Conservation (phyloP, 2,113 vertebrate genomes). For the Calcarius ornatus region DNA sequence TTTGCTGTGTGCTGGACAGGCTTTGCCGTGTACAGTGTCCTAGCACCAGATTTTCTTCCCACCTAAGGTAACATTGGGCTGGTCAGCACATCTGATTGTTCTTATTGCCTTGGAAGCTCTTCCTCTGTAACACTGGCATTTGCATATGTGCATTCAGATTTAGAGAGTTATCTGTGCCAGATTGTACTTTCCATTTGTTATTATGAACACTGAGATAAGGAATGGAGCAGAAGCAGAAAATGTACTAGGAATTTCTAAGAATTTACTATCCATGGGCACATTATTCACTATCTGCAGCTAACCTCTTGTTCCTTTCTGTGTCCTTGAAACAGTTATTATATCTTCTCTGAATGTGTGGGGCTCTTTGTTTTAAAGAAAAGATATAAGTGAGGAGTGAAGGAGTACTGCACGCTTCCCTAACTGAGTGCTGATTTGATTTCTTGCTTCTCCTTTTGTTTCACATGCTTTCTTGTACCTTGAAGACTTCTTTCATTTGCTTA, state of each 20-base stretch:
- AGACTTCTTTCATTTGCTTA: not conserved
- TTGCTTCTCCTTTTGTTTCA: not conserved
- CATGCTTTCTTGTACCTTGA: not conserved
- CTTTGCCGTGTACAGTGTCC: rapidly evolving
- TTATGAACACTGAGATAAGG: conserved; percentile 10
- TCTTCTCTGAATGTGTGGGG: conserved; percentile 40
- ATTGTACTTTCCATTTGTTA: conserved; percentile 2
- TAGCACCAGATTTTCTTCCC: not conserved
- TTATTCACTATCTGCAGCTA: conserved; percentile 36
- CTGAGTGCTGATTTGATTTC: not conserved
- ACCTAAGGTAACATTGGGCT: not conserved
- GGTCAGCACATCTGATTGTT: not conserved
- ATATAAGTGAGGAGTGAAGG: conserved; percentile 36
- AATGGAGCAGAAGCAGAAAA: not conserved
- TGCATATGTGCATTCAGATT: not conserved
- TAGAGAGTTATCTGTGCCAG: not conserved
- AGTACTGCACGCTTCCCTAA: conserved; percentile 21
- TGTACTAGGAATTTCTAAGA: conserved; percentile 1
- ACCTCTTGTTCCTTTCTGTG: conserved; percentile 36
- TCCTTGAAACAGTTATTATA: conserved; percentile 55
- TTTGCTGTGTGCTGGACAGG: not conserved
- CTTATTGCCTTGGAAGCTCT: not conserved
- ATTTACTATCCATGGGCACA: not conserved
- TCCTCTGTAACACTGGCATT: not conserved
- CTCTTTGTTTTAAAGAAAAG: conserved; percentile 10